These are phyloP conservation scores for Drosophila tsacasi DNA, from an alignment of 1,140 invertebrate genomes.

Conservation along the genomic window DNA sequence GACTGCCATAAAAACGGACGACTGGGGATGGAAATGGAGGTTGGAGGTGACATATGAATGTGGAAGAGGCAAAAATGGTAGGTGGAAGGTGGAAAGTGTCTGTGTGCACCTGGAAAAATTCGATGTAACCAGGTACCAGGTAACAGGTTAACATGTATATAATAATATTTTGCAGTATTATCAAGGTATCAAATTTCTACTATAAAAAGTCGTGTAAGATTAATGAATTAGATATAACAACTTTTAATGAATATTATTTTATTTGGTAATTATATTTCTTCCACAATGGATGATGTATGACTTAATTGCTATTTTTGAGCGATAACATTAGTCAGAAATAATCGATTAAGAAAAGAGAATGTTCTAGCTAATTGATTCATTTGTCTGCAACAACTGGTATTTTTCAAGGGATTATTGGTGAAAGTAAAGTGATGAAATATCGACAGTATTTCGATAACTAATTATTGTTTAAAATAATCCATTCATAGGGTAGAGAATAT, in stretches of 20 bases:
- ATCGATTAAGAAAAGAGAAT: background rate
- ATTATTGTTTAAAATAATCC: background rate
- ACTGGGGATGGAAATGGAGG: slow-evolving; percentile 22
- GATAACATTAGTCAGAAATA: background rate
- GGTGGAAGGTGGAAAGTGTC: slow-evolving; percentile 5
- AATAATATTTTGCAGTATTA: background rate
- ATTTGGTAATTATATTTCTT: background rate
- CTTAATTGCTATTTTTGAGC: background rate
- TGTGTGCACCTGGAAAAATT: background rate
- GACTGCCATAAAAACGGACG: slow-evolving; percentile 36
- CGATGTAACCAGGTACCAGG: no score
- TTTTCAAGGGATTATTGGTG: background rate
- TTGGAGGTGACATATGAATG: slow-evolving; percentile 48
- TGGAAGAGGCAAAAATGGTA: background rate
- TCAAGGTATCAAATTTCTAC: no score
- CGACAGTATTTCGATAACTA: background rate
- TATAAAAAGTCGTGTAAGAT: no score
- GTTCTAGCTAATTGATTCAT: background rate
- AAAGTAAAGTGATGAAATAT: background rate
- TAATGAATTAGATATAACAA: no score
- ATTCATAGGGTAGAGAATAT: background rate
- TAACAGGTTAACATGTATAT: background rate
- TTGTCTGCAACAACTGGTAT: background rate
- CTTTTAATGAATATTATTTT: background rate
- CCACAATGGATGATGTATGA: background rate